Evolutionary conservation across 2,888 invertebrate species (phyloP).

Genomic region (Torymus texanus): DNA sequence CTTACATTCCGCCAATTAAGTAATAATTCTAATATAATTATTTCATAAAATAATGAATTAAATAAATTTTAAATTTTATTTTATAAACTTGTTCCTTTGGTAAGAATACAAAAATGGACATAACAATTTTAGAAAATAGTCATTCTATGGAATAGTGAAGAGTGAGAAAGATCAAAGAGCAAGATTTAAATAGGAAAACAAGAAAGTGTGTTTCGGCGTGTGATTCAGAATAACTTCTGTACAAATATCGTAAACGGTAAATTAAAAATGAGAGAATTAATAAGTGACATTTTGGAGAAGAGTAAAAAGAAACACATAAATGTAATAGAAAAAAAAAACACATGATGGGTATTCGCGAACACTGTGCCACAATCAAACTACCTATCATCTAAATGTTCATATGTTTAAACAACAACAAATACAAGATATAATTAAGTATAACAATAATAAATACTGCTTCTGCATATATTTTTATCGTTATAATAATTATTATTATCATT

Average conservation of each 20-base stretch:
- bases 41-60: too few species aligned
- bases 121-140: not conserved
- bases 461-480: constrained; percentile 60
- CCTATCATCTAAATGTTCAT: constrained; percentile 63
- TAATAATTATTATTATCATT: constrained; percentile 59
- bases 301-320: constrained; percentile 50
- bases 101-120: not conserved
- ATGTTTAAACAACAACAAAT: constrained; percentile 58
- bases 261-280: constrained; percentile 9
- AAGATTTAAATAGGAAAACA: constrained; percentile 20
- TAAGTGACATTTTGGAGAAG: constrained; percentile 14
- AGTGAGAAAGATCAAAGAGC: constrained; percentile 36
- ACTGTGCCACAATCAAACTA: constrained; percentile 80
- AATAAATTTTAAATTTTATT: not conserved
- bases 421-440: constrained; percentile 54
- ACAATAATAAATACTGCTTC: constrained; percentile 72
- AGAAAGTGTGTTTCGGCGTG: constrained; percentile 39
- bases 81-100: not conserved
- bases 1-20: too few species aligned
- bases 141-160: constrained; percentile 10
- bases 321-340: constrained; percentile 44
- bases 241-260: not conserved
- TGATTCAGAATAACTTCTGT: constrained; percentile 14
- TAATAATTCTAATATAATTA: too few species aligned
- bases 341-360: constrained; percentile 71